Evolutionary conservation across 2,888 invertebrate genomes (phyloP).

Genomic region (Troilus luridus): DNA sequence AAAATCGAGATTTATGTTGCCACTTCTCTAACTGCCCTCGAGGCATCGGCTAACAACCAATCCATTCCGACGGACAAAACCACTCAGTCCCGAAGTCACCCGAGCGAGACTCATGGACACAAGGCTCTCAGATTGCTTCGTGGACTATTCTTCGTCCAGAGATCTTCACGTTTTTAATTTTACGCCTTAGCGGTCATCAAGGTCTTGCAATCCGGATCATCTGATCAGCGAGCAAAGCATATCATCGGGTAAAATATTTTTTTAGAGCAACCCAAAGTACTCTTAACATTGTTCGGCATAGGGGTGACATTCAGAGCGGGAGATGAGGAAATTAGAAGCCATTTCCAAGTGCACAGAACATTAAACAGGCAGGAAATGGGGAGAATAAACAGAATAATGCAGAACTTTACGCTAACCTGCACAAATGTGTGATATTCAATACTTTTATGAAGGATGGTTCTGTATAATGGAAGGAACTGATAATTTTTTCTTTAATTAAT

Average conservation of each 20-base stretch:
- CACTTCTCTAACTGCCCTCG: not conserved
- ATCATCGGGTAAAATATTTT: not conserved
- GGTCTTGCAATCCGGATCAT: not conserved
- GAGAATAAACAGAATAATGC: not conserved
- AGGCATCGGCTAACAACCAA: constrained; percentile 40
- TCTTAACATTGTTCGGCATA: not conserved
- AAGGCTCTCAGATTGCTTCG: not conserved
- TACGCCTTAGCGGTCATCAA: constrained; percentile 21
- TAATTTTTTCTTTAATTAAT: no score
- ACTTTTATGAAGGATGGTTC: not conserved
- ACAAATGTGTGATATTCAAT: not conserved
- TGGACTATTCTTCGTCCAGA: not conserved
- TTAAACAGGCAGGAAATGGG: not conserved
- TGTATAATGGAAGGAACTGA: not conserved
- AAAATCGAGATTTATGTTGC: constrained; percentile 10
- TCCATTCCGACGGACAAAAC: constrained; percentile 10
- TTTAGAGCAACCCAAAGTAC: not conserved
- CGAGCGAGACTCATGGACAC: constrained; percentile 39
- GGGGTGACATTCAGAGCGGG: not conserved
- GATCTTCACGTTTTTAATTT: constrained; percentile 47
- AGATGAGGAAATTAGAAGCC: constrained; percentile 29
- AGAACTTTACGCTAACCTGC: not conserved
- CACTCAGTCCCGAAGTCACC: not conserved
- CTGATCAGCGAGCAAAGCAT: not conserved
- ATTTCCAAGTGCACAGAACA: not conserved